Percentiles rank a stretch among this genome's conserved stretches.
These are phyloP conservation scores for Poecilus cupreus DNA, from an alignment of 2,888 invertebrate species.

Conservation along the genomic window DNA sequence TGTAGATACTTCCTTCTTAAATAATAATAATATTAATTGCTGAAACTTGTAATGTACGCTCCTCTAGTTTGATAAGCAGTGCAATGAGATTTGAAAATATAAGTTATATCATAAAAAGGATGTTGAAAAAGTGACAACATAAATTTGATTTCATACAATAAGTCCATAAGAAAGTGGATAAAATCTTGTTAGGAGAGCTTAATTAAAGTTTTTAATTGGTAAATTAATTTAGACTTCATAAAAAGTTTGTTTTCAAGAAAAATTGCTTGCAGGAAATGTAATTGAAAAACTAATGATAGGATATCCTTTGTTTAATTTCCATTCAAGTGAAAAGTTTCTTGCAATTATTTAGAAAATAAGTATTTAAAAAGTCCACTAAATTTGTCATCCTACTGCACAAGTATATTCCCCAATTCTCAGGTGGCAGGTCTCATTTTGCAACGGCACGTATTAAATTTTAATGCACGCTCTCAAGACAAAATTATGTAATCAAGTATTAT, in stretches of 20 bases:
- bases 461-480: not conserved
- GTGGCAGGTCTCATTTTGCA: not conserved
- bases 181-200: not conserved
- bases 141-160: slow-evolving; percentile 7
- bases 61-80: too few species aligned
- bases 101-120: too few species aligned
- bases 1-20: too few species aligned
- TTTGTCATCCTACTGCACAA: not conserved
- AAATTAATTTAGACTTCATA: slow-evolving; percentile 13
- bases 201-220: slow-evolving; percentile 25
- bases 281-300: slow-evolving; percentile 24
- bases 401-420: not conserved
- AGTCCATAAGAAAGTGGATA: not conserved
- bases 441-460: not conserved
- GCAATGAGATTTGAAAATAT: too few species aligned
- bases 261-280: slow-evolving; percentile 1
- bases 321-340: not conserved
- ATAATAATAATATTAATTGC: too few species aligned
- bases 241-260: slow-evolving; percentile 15
- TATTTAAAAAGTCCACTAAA: not conserved
- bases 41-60: too few species aligned
- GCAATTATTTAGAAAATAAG: not conserved
- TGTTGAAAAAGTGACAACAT: too few species aligned
- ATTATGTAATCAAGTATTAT: slow-evolving; percentile 21
- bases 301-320: not conserved